Conservation (phyloP, 2,888 invertebrate species). For the Dolichopus griseipennis region DNA sequence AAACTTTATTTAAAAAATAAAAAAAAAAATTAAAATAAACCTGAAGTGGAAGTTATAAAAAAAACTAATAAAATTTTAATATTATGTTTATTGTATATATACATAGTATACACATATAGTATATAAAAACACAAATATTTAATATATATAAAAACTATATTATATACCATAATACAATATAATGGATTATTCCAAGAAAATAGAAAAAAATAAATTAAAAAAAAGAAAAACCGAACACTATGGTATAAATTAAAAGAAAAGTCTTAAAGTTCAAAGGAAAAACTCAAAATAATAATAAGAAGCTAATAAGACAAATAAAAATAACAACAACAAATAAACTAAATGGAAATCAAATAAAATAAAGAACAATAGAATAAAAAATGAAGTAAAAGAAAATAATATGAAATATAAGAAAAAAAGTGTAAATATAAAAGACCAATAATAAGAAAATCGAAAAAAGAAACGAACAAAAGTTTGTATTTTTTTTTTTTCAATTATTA, state of each 20-base stretch:
- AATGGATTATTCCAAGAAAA: too few species aligned
- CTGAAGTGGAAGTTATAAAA: too few species aligned
- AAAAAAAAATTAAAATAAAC: too few species aligned
- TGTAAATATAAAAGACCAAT: background rate
- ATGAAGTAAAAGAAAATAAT: background rate
- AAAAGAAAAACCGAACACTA: too few species aligned
- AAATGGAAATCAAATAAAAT: background rate
- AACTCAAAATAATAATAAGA: background rate
- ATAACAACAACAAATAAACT: background rate
- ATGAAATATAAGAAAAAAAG: background rate
- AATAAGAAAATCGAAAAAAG: too few species aligned
- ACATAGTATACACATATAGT: too few species aligned
- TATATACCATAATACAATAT: too few species aligned
- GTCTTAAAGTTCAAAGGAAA: background rate
- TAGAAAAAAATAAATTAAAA: background rate
- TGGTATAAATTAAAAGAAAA: background rate
- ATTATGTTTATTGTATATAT: too few species aligned
- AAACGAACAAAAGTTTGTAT: background rate
- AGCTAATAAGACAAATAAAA: background rate
- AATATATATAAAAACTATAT: too few species aligned
- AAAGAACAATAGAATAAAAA: background rate
- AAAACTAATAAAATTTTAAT: too few species aligned
- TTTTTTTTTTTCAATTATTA: background rate
- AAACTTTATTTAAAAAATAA: too few species aligned
- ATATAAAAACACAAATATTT: too few species aligned